phyloP scores from a whole-genome alignment of 2,113 vertebrate species.

The Sclerurus mexicanus region DNA sequence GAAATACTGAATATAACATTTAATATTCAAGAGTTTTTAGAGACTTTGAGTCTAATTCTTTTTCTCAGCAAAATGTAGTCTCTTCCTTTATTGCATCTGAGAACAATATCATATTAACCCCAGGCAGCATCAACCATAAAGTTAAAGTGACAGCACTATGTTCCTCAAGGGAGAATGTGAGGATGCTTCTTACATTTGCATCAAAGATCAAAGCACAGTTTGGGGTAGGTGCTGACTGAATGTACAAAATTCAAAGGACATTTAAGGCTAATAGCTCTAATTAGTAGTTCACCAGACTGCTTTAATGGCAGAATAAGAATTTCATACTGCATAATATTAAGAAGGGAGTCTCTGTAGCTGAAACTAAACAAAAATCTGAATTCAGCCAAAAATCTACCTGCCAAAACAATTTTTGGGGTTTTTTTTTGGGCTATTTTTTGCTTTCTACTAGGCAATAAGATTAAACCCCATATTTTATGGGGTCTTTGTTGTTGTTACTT shows the following conservation, averaged over 20 bases:
- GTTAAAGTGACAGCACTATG: conserved; percentile 2
- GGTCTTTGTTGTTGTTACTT: not conserved
- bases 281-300: not conserved
- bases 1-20: not conserved
- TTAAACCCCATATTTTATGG: not conserved
- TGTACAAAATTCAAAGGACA: conserved; percentile 18
- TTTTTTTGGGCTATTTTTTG: not conserved
- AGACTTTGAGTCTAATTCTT: not conserved
- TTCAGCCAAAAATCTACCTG: not conserved
- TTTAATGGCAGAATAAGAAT: not conserved
- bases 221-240: not conserved
- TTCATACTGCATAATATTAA: not conserved
- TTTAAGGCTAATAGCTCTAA: conserved; percentile 29
- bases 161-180: not conserved
- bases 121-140: conserved; percentile 9
- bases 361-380: not conserved
- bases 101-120: not conserved
- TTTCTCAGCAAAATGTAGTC: not conserved
- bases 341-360: not conserved
- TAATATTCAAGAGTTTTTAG: not conserved
- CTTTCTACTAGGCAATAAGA: not conserved
- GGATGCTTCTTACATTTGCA: conserved; percentile 10
- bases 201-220: conserved; percentile 31
- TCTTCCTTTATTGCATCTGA: not conserved
- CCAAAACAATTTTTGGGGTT: not conserved